Evolutionary conservation across 2,113 vertebrate species (phyloP).

Genomic region (Elaphurus davidianus): DNA sequence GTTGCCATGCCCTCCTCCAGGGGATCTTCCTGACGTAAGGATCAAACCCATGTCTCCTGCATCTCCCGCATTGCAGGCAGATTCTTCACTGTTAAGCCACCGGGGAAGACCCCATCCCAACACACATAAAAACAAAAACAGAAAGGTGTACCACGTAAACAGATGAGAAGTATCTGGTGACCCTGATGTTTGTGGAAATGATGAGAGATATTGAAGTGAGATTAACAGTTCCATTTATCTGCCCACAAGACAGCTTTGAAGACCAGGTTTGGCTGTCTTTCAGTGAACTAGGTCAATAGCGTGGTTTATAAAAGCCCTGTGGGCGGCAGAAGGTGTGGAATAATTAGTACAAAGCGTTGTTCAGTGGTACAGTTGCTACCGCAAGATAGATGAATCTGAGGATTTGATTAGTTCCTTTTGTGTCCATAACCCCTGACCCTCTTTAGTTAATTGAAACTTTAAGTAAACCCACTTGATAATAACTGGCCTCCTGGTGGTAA

Average conservation of each 20-base stretch:
- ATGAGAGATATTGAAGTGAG: not conserved
- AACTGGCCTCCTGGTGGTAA: not conserved
- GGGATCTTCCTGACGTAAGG: not conserved
- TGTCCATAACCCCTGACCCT: not conserved
- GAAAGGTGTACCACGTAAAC: not conserved
- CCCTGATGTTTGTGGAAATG: not conserved
- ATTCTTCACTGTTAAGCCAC: not conserved
- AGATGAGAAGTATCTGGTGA: not conserved
- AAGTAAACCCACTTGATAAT: not conserved
- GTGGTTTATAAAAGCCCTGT: not conserved
- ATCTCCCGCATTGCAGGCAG: not conserved
- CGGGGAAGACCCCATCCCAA: not conserved
- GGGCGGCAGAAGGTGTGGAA: not conserved
- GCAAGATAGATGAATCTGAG: not conserved
- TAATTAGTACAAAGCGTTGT: not conserved
- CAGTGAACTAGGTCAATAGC: not conserved
- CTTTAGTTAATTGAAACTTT: conserved; percentile 10
- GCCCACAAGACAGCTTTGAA: not conserved
- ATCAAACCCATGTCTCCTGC: not conserved
- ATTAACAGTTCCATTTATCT: not conserved
- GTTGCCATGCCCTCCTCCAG: not conserved
- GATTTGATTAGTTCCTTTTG: not conserved
- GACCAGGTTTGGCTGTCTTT: not conserved
- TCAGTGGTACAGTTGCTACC: not conserved
- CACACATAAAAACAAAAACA: not conserved